Evolutionary conservation across 2,113 vertebrate genomes (phyloP), one percentile per base, ranked within the genome.

Genomic region (Ceratotherium simum): DNA sequence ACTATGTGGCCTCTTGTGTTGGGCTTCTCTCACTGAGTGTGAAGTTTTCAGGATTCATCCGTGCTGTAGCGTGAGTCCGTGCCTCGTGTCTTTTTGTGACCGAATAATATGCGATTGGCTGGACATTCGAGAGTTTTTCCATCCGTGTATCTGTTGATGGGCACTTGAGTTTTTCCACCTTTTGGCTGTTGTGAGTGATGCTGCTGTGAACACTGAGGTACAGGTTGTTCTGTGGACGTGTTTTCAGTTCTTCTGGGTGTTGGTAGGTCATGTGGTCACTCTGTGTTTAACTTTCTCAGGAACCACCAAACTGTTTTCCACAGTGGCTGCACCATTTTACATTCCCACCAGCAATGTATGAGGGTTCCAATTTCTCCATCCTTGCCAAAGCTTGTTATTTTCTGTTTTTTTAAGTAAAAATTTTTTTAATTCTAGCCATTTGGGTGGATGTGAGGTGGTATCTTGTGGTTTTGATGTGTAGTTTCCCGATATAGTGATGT

Each of bases 1-100:
- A 0, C 21, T 67, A 14, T 3, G 73, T 80, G 86, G 76, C 72
- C 81, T 95, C 89, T 48, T 36, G 70, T 60, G 85, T 88, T 93
- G 92, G 95, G 79, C 62, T 84, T n/a, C 16, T 80, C 42, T 90
- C 76, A 56, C 67, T 31, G 5, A 8, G 48, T 31, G 5, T 87
- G 13, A 13, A 18, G 23, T 78, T 88, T 58, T n/a, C 48, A 70
- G 31, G 82, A 27, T 8, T 82, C 70, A 13, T 56, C 31, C 46
- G 2, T 21, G 64, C 6, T 21, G 11, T 2, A 23, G 39, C 25
- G 1, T n/a, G 36, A 33, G 10, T 75, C 73, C 1, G 2, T 8
- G 27, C 17, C 14, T 81, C 18, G 0, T 36, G 51, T 25, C 16
- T 85, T 82, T 60, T 20, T 46, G 58, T 51, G 33, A 27, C 62